Evolutionary conservation across 1,140 invertebrate species (phyloP), one percentile per base, ranked within the genome.

Genomic region (Drosophila melanogaster): DNA sequence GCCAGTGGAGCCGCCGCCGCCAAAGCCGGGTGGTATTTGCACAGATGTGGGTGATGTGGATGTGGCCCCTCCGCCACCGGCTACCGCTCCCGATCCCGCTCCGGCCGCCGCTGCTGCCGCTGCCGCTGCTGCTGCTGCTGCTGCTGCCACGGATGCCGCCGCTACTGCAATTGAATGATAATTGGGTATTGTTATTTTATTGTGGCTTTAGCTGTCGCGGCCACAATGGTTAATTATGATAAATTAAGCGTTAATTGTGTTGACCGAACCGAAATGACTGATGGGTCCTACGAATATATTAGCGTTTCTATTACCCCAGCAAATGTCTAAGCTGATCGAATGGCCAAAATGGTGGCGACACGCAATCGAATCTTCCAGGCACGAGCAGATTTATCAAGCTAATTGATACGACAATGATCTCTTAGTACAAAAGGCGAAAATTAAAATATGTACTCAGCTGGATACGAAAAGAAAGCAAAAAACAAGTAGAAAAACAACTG

Each of bases 1-100:
- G 37, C 37, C 37, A 14, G 11, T 14, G 37, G 11, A 14, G 37
- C 37, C 37, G 4, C 35, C 93, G 86, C 3, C 55, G 26, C 58
- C 93, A 12, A 92, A 87, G 60, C 81, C 92, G 3, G 93, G 93
- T 44, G 90, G 81, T 90, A 92, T 90, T 91, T 91, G 91, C 60
- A 91, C 87, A 78, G 90, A 80, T 80, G 90, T 76, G 66, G 90
- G 75, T 35, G 85, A 74, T 47, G 76, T 66, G 46, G 81, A 33
- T 10, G 30, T 30, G 24, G 81, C 30, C 60, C 67, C 60, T 44
- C 77, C 50, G n/a, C 61, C 51, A 57, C 75, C 61, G 50, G 58
- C 38, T 24, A 69, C 57, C 43, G 81, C 58, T 37, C 85, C 57
- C 19, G 77, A 26, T 73, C 65, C 56, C 47, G 77, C 50, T 58